These are phyloP conservation scores for Aurelia aurita DNA, from an alignment of 30 jellyfish, hydroid and myxozoan genomes.

Conservation along the genomic window DNA sequence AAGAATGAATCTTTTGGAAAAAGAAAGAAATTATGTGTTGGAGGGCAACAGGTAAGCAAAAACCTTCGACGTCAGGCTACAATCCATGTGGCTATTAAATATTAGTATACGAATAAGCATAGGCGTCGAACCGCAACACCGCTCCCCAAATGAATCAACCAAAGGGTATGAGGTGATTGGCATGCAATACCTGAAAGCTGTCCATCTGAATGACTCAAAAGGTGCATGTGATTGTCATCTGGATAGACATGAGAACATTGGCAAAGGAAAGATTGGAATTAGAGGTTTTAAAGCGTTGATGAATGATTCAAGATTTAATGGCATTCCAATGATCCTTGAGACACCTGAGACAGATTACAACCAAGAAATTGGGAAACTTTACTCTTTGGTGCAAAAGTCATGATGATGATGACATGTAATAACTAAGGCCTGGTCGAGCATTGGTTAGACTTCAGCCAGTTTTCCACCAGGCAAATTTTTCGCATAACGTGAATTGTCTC, in stretches of 20 bases:
- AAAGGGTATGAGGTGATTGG: constrained; percentile 57
- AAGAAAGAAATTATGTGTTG: too few species aligned
- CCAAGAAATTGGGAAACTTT: constrained; percentile 34
- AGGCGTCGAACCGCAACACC: too few species aligned
- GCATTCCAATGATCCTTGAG: constrained; percentile 59
- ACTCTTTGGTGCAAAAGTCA: constrained; percentile 11
- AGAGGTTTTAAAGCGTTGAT: constrained; percentile 62
- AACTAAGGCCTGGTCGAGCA: too few species aligned
- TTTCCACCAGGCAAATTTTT: too few species aligned
- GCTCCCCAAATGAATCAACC: too few species aligned
- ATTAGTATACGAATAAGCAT: too few species aligned
- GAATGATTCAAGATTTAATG: constrained; percentile 49
- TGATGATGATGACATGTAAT: neutral
- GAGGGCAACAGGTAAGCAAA: too few species aligned
- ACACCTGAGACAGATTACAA: constrained; percentile 67
- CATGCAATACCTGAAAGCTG: constrained; percentile 59
- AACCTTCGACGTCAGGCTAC: too few species aligned
- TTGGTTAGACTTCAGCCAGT: too few species aligned
- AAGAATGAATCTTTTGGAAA: too few species aligned
- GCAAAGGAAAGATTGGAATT: constrained; percentile 69
- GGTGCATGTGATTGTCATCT: constrained; percentile 29
- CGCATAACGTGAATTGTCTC: too few species aligned
- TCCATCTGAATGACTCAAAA: constrained; percentile 64
- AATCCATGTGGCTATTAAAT: too few species aligned
- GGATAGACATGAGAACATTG: constrained; percentile 64